Conservation (phyloP, 2,113 vertebrate species). For the Raja brachyura region DNA sequence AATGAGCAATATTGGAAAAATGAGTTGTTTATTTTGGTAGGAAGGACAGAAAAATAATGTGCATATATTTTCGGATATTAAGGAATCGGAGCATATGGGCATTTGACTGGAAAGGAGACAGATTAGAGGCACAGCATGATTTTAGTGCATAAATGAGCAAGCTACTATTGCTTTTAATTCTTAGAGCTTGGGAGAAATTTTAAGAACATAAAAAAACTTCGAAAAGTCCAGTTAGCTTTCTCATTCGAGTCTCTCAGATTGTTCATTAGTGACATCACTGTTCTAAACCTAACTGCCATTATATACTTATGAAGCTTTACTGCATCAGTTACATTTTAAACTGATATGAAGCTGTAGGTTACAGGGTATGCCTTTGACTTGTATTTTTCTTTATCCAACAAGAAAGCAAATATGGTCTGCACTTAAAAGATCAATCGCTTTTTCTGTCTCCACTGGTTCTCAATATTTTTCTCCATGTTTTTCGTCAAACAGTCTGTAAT, state of each 20-base stretch:
- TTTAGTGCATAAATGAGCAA: no score
- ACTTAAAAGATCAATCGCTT: not conserved
- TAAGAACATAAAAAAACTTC: no score
- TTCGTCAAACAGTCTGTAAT: conserved; percentile 85
- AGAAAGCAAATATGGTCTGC: not conserved
- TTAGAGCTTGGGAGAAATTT: no score
- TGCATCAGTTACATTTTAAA: not conserved
- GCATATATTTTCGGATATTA: no score
- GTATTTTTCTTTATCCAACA: not conserved
- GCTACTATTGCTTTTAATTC: no score
- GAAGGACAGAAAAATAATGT: no score
- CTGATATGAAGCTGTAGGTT: not conserved
- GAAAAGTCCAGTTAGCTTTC: not conserved
- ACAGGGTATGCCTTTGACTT: not conserved
- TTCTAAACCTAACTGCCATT: not conserved
- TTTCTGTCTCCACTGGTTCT: not conserved
- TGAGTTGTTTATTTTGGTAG: no score
- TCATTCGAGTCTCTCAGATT: not conserved
- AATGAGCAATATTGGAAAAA: no score
- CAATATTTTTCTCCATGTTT: conserved; percentile 37
- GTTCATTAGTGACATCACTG: not conserved
- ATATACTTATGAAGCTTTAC: not conserved
- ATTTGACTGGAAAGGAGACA: no score
- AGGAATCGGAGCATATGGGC: no score
- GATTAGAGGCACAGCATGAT: no score